Evolutionary conservation across 2,888 invertebrate genomes (phyloP), one percentile per base, ranked within the genome.

Genomic region (Ornithoptera priamus): DNA sequence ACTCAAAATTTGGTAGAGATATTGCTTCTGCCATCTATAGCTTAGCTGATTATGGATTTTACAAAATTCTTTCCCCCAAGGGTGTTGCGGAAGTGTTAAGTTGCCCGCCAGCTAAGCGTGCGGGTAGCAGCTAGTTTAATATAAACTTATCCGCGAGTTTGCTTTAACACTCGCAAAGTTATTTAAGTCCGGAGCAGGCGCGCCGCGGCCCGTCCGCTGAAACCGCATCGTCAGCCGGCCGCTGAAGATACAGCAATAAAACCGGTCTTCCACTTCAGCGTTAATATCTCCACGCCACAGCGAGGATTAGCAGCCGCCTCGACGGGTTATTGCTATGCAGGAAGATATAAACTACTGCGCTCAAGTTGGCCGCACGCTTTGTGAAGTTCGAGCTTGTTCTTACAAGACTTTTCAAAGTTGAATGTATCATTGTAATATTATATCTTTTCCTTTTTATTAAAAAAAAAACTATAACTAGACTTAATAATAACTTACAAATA

Each of bases 281-380:
- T 80, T 83, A 81, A 85, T 83, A 83, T 79, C 75, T 70, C 72
- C 76, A 79, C 77, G 78, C 74, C 76, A 74, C 75, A 76, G 79
- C 63, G 74, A 75, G 78, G 83, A 83, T 84, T 84, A 81, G 80
- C 77, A 73, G 75, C 72, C 75, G 71, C 78, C 77, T 80, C 79
- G 80, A 75, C 70, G 73, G 76, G 75, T 82, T 85, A 85, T 85
- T 85, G 80, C 84, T 68, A 73, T 71, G 71, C 75, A 74, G 72
- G 72, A 70, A 74, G 73, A 73, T 73, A 72, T 73, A 72, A 30
- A 76, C 71, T 67, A 71, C 69, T 65, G 71, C 64, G 69, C 71
- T 71, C 70, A 72, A 73, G 72, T 75, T 77, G 75, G 74, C 69
- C 71, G 69, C 73, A 72, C 72, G 67, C 66, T 73, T 69, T 68